Percentiles rank a stretch among this genome's conserved stretches.
Evolutionary conservation across 2,888 invertebrate genomes (phyloP).

Genomic region (Brachypalpus laphriformis): DNA sequence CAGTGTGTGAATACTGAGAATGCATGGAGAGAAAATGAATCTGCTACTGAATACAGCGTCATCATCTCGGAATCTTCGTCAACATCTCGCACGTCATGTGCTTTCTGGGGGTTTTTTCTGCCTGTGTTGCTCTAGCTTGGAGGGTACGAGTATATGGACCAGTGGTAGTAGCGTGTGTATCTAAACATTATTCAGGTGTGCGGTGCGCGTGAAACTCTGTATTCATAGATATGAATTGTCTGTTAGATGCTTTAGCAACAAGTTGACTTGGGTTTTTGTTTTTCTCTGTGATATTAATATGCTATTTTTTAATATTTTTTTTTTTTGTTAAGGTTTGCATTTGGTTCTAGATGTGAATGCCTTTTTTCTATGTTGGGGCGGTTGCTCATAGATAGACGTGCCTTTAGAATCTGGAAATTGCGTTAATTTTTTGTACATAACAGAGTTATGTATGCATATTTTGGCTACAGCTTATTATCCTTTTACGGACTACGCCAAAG

Average conservation of each 20-base stretch:
- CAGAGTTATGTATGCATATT: background rate
- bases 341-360: background rate
- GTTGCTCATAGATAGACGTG: background rate
- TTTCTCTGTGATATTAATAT: background rate
- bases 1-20: constrained; percentile 50
- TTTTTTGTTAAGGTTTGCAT: background rate
- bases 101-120: constrained; percentile 60
- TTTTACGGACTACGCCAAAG: background rate
- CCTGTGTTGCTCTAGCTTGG: constrained; percentile 30
- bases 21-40: constrained; percentile 62
- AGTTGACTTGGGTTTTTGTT: constrained; percentile 30
- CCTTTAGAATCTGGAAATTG: background rate
- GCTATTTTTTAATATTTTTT: background rate
- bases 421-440: background rate
- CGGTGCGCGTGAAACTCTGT: constrained; percentile 1
- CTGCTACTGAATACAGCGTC: constrained; percentile 48
- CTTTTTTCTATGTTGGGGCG: constrained; percentile 9
- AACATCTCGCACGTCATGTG: constrained; percentile 69
- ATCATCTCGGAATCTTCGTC: constrained; percentile 64
- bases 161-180: constrained; percentile 53
- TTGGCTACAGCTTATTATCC: background rate
- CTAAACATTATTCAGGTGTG: constrained; percentile 70
- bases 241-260: constrained; percentile 28
- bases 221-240: constrained; percentile 30
- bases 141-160: constrained; percentile 39